Base-by-base conservation (phyloP, 2,888 invertebrate species). In the Eristalinus aeneus region DNA sequence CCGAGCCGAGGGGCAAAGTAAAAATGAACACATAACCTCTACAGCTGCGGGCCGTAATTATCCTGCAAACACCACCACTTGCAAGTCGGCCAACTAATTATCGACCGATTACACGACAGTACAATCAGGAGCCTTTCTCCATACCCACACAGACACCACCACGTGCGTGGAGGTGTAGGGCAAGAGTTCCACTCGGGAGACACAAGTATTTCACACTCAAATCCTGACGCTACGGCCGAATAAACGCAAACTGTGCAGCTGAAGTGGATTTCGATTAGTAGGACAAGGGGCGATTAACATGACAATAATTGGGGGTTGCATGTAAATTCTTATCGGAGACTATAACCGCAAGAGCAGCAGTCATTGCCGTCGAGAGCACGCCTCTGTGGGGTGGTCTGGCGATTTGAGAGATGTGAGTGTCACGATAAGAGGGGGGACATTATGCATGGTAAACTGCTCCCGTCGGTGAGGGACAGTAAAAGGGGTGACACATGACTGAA, bases 301-400 rank as follows among this genome's bases (percentile, higher is more conserved):
- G 75, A 81, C 75, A 75, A 81, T 81, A 76, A 81, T 75, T 81
- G 81, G 75, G 46, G 53, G 65, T 76, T 76, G 81, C 81, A 75
- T 76, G 81, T 81, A 61, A 81, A 71, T 76, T 71, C 81, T 76
- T 81, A 81, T 81, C 75, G 75, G 46, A 71, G 54, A 76, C 53
- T 53, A 69, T 65, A 67, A 36, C 71, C 71, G 71, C 71, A 76
- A 81, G 46, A 46, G 75, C 71, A 46, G 81, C 65, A 81, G 71
- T 60, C 64, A 56, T 65, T 81, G 65, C 58, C 36, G 23, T 20
- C n/a, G 20, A 22, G 9, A 9, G 32, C 11, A 36, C 39, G 4
- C 61, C 73, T 56, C 20, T 9, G 0, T 34, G 65, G 8, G 54
- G 67, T 36, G n/a, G 22, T 73, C 34, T 11, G 10, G 74, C 74